Conservation (phyloP, 2,797 vertebrate genomes). For the Trachops cirrhosus region DNA sequence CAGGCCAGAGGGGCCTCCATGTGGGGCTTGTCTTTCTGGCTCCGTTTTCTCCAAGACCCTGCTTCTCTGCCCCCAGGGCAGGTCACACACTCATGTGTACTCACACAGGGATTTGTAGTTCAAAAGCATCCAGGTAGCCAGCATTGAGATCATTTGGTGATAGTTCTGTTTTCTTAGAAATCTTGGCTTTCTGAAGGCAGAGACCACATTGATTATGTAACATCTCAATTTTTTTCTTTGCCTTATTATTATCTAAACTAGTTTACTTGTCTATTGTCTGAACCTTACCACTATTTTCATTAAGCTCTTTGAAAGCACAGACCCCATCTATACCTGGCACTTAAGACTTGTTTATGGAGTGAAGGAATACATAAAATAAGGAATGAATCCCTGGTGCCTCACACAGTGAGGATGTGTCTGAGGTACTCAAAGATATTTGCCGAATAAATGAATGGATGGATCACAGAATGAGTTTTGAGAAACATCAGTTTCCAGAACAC, state of each 20-base stretch:
- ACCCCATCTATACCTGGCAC: background rate
- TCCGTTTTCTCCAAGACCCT: background rate
- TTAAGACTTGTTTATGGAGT: background rate
- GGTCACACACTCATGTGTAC: background rate
- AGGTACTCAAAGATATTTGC: background rate
- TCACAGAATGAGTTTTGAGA: background rate
- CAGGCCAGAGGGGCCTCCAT: background rate
- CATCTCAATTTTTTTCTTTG: background rate
- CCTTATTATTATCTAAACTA: background rate
- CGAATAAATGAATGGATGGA: background rate
- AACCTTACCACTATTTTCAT: background rate
- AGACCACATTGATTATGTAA: background rate
- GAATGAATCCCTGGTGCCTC: background rate
- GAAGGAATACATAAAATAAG: background rate
- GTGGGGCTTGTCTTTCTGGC: slow-evolving; percentile 35
- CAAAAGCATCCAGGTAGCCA: slow-evolving; percentile 29
- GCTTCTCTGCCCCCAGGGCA: background rate
- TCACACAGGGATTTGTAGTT: background rate
- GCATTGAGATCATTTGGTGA: background rate
- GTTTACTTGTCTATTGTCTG: background rate
- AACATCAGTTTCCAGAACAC: background rate
- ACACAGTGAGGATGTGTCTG: background rate
- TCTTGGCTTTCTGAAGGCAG: background rate
- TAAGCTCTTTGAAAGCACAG: background rate
- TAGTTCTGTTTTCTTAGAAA: background rate